Evolutionary conservation across 1,140 invertebrate species (phyloP).

Genomic region (Zaprionus camerounensis): DNA sequence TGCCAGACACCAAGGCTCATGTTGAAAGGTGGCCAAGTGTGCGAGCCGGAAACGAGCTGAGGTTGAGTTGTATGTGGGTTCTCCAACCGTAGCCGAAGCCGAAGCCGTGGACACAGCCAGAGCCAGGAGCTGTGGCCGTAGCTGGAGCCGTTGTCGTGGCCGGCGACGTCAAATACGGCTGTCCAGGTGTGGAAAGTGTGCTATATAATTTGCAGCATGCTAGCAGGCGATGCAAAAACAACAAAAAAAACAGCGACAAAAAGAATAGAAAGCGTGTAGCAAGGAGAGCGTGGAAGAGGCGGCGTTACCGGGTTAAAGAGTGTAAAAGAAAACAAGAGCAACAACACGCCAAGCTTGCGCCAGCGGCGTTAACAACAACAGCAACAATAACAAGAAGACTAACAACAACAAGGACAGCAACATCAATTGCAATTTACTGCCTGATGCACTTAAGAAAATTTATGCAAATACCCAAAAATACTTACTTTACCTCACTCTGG

Average conservation of each 20-base stretch:
- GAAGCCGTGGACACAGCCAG: constrained; percentile 21
- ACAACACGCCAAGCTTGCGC: constrained; percentile 25
- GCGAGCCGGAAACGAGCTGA: constrained; percentile 50
- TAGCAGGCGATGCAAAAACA: constrained; percentile 44
- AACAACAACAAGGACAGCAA: constrained; percentile 57
- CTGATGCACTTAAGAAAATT: constrained; percentile 84
- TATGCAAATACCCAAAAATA: constrained; percentile 84
- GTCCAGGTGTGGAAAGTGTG: constrained; percentile 81
- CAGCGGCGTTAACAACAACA: constrained; percentile 10
- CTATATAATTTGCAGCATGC: constrained; percentile 78
- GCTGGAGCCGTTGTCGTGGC: constrained; percentile 36
- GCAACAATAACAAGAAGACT: constrained; percentile 35
- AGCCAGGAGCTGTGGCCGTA: constrained; percentile 14
- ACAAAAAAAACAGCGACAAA: constrained; percentile 25
- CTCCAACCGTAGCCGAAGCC: neutral
- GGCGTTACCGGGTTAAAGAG: constrained; percentile 17
- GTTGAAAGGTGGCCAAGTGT: constrained; percentile 71
- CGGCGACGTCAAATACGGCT: constrained; percentile 56
- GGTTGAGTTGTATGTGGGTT: constrained; percentile 36
- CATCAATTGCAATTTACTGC: constrained; percentile 83
- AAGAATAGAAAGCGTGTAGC: constrained; percentile 60
- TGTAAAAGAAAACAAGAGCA: constrained; percentile 56
- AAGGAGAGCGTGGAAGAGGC: constrained; percentile 13
- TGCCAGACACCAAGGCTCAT: constrained; percentile 81
- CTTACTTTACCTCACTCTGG: constrained; percentile 65